A percentile compares a stretch with the other conserved stretches of the same genome.
Evolutionary conservation across 1,140 invertebrate species (phyloP).

Genomic region (Leptopilina clavipes): DNA sequence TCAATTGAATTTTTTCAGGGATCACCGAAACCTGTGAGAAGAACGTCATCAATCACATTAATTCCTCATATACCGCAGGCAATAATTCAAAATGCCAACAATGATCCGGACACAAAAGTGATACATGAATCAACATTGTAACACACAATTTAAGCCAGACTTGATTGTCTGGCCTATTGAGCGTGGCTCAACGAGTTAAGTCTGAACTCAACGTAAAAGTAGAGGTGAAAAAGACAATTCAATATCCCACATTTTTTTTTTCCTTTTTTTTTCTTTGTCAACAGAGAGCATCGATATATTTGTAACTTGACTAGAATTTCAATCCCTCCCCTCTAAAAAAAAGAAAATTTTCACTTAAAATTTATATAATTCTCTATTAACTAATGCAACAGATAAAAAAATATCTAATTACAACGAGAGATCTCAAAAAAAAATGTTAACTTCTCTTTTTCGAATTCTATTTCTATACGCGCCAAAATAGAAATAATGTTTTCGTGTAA

Average conservation of each 20-base stretch:
- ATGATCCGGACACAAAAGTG: slow-evolving; percentile 64
- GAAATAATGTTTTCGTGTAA: slow-evolving; percentile 45
- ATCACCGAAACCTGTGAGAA: slow-evolving; percentile 68
- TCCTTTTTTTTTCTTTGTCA: slow-evolving; percentile 42
- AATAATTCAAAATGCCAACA: slow-evolving; percentile 62
- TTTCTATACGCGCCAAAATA: slow-evolving; percentile 46
- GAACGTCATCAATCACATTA: slow-evolving; percentile 69
- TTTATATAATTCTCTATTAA: slow-evolving; percentile 56
- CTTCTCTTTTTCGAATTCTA: slow-evolving; percentile 53
- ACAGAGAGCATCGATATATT: slow-evolving; percentile 49
- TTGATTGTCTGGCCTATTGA: slow-evolving; percentile 52
- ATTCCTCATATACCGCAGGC: slow-evolving; percentile 59
- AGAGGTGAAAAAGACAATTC: slow-evolving; percentile 51
- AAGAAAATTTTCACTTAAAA: slow-evolving; percentile 49
- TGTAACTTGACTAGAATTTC: slow-evolving; percentile 45
- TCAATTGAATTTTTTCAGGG: slow-evolving; percentile 55
- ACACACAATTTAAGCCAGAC: slow-evolving; percentile 69
- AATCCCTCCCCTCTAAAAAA: neutral
- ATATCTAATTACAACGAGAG: slow-evolving; percentile 47
- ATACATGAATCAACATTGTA: slow-evolving; percentile 74
- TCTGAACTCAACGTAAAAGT: slow-evolving; percentile 47
- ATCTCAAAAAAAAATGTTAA: slow-evolving; percentile 55
- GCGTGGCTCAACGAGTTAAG: slow-evolving; percentile 64
- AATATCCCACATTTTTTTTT: slow-evolving; percentile 41
- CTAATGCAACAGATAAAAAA: slow-evolving; percentile 35